Evolutionary conservation across 2,113 vertebrate species (phyloP).

Genomic region (Amphilophus citrinellus): DNA sequence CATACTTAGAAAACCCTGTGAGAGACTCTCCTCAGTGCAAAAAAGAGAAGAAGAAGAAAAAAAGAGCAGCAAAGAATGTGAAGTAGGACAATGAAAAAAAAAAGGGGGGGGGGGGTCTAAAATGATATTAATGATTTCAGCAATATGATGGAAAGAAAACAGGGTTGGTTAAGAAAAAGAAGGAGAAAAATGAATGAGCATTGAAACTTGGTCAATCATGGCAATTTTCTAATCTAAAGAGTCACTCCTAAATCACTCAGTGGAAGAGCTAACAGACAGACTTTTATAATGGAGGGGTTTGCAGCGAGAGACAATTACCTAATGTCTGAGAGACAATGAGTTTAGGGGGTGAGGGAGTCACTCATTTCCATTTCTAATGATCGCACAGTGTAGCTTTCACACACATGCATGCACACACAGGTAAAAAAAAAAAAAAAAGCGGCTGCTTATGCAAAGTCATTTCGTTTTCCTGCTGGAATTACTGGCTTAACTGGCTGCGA

Average conservation of each 20-base stretch:
- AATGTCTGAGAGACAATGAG: conserved; percentile 76
- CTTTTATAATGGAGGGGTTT: conserved; percentile 59
- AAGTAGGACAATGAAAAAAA: conserved; percentile 11
- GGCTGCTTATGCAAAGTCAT: conserved; percentile 76
- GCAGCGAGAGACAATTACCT: conserved; percentile 71
- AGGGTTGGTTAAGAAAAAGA: conserved; percentile 44
- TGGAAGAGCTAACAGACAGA: conserved; percentile 45
- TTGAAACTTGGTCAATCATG: conserved; percentile 19
- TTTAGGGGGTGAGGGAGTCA: conserved; percentile 70
- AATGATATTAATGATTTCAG: conserved; percentile 43
- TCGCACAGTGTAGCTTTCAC: conserved; percentile 57
- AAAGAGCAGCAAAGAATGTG: conserved; percentile 11
- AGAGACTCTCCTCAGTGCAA: conserved; percentile 9
- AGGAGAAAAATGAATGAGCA: neutral
- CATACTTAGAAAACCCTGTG: conserved; percentile 13
- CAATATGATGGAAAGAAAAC: conserved; percentile 31
- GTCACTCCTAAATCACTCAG: conserved; percentile 60
- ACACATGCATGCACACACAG: conserved; percentile 24
- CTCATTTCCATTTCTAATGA: conserved; percentile 79
- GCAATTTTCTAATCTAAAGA: conserved; percentile 54
- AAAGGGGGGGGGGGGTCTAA: conserved; percentile 36
- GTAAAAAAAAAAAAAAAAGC: conserved; percentile 42
- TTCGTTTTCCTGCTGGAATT: conserved; percentile 75
- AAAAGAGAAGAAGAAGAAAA: neutral
- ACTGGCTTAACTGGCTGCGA: conserved; percentile 67